phyloP scores from a whole-genome alignment of 1,140 invertebrate genomes.

The Anastrepha obliqua region DNA sequence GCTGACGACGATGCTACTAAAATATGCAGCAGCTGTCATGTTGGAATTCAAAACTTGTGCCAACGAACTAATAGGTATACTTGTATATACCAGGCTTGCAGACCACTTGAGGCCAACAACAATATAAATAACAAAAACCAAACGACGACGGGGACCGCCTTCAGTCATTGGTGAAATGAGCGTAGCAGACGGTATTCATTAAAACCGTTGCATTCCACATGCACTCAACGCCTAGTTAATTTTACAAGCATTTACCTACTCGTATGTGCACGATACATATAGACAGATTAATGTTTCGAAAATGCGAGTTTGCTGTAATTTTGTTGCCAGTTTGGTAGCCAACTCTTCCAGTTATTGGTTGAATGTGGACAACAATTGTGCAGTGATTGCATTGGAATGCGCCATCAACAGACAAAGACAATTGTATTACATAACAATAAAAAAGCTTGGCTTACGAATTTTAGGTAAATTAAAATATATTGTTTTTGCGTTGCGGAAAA shows the following conservation, averaged over 20 bases:
- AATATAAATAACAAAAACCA: background rate
- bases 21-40: conserved; percentile 40
- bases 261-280: background rate
- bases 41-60: conserved; percentile 32
- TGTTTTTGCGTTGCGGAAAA: background rate
- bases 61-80: background rate
- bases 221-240: background rate
- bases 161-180: background rate
- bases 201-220: conserved; percentile 13
- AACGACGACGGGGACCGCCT: background rate
- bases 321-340: conserved; percentile 17
- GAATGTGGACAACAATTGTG: conserved; percentile 35
- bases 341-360: conserved; percentile 35
- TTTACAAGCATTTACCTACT: background rate
- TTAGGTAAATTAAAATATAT: background rate
- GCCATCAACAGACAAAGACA: background rate
- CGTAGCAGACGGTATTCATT: conserved; percentile 14
- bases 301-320: conserved; percentile 26
- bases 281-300: background rate
- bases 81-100: background rate
- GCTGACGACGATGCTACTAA: background rate
- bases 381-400: background rate
- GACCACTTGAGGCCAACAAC: background rate
- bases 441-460: background rate
- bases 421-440: background rate